Evolutionary conservation across 2,797 vertebrate species (phyloP), one percentile per base, ranked within the genome.

Genomic region (Aeoliscus strigatus): DNA sequence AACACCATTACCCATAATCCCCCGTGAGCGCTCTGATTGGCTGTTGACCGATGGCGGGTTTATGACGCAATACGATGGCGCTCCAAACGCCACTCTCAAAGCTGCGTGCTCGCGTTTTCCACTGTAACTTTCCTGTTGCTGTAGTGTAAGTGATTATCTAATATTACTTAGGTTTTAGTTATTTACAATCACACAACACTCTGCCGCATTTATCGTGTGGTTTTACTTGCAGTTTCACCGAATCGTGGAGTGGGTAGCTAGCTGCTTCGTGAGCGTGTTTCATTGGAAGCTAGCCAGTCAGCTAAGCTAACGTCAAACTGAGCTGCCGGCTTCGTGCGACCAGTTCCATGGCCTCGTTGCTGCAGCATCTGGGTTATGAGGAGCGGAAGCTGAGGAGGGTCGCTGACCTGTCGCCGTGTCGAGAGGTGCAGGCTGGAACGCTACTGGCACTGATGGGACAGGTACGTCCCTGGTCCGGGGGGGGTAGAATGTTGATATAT

Each of bases 371-470:
- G 4, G 88, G 85, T 0, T 92, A 92, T 39, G 75, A 88, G 1
- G 81, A 87, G 44, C 83, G 82, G 48, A 72, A 28, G 1, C 79
- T 95, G 58, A 69, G 50, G 39, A 74, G 8, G 0, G 26, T 90
- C 61, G 79, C 87, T 4, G 82, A 84, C 52, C 25, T 73, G 64
- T 77, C 94, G 60, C 89, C 89, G 1, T 96, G 94, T 67, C 88
- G 96, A 35, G 93, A 92, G 21, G 37, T 81, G 4, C 94, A 97
- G 14, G 83, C 92, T 6, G 84, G 85, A 21, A 57, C 52, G 13
- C 51, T 98, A 74, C 80, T 93, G 61, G 83, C 91, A 0, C 31
- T 98, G 18, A 92, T 98, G 84, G 94, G 96, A 50, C 89, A 96
- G 94, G 96, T 97, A 15, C 4, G 30, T 4, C 44, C 7, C 29